Base-by-base conservation (phyloP, 2,888 invertebrate genomes). In the Phragmatobia fuliginosa region DNA sequence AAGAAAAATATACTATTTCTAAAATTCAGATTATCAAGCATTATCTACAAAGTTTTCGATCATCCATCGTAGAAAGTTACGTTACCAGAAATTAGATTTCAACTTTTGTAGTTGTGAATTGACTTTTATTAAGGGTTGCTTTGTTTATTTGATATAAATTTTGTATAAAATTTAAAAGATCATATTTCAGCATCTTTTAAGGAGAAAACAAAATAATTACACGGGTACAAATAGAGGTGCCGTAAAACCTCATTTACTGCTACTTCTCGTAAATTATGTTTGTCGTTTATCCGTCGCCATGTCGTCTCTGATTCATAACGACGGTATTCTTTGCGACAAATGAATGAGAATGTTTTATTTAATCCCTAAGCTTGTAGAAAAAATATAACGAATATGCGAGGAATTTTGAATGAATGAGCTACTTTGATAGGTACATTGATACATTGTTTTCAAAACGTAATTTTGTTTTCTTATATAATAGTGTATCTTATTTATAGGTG, bases 281-380 rank as follows among this genome's bases (percentile, higher is more conserved):
- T 75, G 78, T 68, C 64, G 65, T 70, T 67, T 69, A 74, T 71
- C 70, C 72, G 68, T 63, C 66, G 69, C 71, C 69, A 74, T 74
- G 72, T 77, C 67, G 70, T 61, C 61, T 61, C 62, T 64, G 76
- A 82, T 77, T 79, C 74, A 80, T 73, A 78, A 76, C 61, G 73
- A 72, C 67, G 68, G 33, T 33, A 75, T 82, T 75, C 68, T 73
- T 82, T 65, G 65, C 67, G 73, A 73, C 52, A 73, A 76, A 81
- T 80, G 74, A 75, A 82, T 79, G 78, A 59, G 68, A 73, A 80
- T 80, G 62, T 80, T 80, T 75, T 73, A 72, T 78, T 72, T 74
- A 73, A 80, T 71, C 72, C 65, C 67, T 64, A 56, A 56, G 16
- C 66, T 78, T 60, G 59, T 75, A 63, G 36, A 33, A 68, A n/a